A percentile compares a stretch with the other conserved stretches of the same genome.
phyloP scores from a whole-genome alignment of 2,888 invertebrate genomes.

The Andrena praecox region DNA sequence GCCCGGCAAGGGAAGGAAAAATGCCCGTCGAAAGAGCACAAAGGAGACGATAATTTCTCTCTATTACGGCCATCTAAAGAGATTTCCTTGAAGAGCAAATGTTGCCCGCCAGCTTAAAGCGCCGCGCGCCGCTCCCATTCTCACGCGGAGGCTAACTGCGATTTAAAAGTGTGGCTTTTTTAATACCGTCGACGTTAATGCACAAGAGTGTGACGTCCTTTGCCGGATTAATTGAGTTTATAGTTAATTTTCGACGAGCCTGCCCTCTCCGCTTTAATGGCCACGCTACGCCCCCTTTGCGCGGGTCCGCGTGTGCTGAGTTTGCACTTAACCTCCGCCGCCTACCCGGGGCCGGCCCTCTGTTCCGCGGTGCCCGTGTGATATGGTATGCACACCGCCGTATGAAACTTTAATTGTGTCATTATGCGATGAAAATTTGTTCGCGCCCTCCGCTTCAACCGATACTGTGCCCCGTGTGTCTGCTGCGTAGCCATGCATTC shows the following conservation, averaged over 20 bases:
- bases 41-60: constrained; percentile 53
- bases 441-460: constrained; percentile 34
- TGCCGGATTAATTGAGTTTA: constrained; percentile 71
- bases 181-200: constrained; percentile 65
- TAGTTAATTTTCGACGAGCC: constrained; percentile 68
- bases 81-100: constrained; percentile 51
- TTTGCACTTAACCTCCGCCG: constrained; percentile 46
- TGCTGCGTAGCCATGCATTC: constrained; percentile 28
- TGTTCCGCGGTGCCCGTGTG: constrained; percentile 47
- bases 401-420: constrained; percentile 76
- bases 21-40: constrained; percentile 12
- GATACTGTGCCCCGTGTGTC: constrained; percentile 27
- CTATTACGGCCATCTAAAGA: constrained; percentile 56
- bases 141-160: constrained; percentile 37
- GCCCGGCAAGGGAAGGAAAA: constrained; percentile 1
- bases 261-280: constrained; percentile 62
- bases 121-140: constrained; percentile 27
- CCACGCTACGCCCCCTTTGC: constrained; percentile 26
- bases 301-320: constrained; percentile 36
- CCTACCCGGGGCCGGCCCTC: constrained; percentile 24
- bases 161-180: constrained; percentile 67
- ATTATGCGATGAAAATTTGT: constrained; percentile 76
- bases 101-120: constrained; percentile 55
- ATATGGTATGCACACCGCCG: constrained; percentile 59
- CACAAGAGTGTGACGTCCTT: constrained; percentile 53